These are phyloP conservation scores for Pheosia tremula DNA, from an alignment of 2,888 invertebrate species.

Conservation along the genomic window DNA sequence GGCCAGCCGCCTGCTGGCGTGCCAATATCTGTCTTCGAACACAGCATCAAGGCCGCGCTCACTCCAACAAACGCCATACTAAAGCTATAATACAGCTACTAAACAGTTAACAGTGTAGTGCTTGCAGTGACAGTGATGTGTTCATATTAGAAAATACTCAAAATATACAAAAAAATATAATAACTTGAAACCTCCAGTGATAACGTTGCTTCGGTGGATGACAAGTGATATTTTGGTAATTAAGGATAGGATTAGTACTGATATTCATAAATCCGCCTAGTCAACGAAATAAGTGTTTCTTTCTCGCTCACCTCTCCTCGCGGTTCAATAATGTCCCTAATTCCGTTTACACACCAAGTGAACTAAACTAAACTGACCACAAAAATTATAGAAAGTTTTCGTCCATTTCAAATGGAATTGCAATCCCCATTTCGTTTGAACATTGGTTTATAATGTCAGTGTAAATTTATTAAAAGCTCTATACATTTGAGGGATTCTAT, in stretches of 20 bases:
- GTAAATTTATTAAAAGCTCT: too few relatives aligned
- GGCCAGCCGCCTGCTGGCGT: neutral
- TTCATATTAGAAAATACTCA: slow-evolving; percentile 77
- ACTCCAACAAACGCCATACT: neutral
- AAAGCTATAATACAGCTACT: neutral
- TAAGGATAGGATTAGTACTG: slow-evolving; percentile 42
- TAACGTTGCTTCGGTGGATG: slow-evolving; percentile 52
- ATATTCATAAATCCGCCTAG: slow-evolving; percentile 74
- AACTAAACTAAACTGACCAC: too few relatives aligned
- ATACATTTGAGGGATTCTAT: too few relatives aligned
- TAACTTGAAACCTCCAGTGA: slow-evolving; percentile 70
- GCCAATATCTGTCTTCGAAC: slow-evolving; percentile 2
- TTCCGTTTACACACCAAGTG: neutral
- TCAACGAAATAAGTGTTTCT: slow-evolving; percentile 67
- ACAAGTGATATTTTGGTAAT: slow-evolving; percentile 73
- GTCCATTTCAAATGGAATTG: too few relatives aligned
- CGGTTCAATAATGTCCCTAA: neutral
- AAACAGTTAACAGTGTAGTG: neutral
- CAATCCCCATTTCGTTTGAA: too few relatives aligned
- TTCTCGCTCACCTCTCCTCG: slow-evolving; percentile 14
- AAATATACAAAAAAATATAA: slow-evolving; percentile 45
- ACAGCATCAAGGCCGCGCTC: neutral
- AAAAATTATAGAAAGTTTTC: too few relatives aligned
- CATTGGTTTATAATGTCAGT: too few relatives aligned
- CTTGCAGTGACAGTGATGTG: slow-evolving; percentile 61